These are phyloP conservation scores for Chrysomela aeneicollis DNA, from an alignment of 2,888 invertebrate genomes.

Conservation along the genomic window DNA sequence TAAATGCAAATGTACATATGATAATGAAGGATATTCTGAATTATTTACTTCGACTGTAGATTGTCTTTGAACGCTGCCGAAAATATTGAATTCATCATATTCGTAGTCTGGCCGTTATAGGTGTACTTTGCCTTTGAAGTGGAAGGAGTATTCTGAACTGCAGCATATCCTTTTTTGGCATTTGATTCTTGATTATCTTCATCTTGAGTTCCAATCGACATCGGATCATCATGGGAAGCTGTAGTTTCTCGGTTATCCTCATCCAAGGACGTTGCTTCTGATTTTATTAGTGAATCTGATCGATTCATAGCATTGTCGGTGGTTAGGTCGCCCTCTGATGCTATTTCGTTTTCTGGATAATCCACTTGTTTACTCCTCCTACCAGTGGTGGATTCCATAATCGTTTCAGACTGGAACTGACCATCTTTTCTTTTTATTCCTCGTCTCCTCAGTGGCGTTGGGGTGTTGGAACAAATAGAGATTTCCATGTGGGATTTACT, in stretches of 20 bases:
- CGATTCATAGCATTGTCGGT: background rate
- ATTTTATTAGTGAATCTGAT: background rate
- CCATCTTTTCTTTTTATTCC: slow-evolving; percentile 9
- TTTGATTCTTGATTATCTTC: background rate
- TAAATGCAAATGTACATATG: background rate
- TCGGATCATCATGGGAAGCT: no score
- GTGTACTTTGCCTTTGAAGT: slow-evolving; percentile 32
- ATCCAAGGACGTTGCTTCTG: no score
- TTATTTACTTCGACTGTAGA: background rate
- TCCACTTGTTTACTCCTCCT: background rate
- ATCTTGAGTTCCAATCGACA: background rate
- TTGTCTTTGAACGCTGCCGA: slow-evolving; percentile 25
- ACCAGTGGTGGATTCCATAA: background rate
- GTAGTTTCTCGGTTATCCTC: no score
- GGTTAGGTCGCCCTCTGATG: background rate
- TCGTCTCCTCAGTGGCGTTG: background rate
- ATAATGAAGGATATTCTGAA: slow-evolving; percentile 3
- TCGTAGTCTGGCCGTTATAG: slow-evolving; percentile 39
- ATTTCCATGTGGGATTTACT: background rate
- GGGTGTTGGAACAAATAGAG: no score
- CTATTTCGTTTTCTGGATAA: no score
- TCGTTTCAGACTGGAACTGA: background rate
- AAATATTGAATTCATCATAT: slow-evolving; percentile 44
- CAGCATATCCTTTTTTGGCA: no score
- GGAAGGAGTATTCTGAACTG: no score